Evolutionary conservation across 2,797 vertebrate species (phyloP), one percentile per base, ranked within the genome.

Genomic region (Harpagifer antarcticus): DNA sequence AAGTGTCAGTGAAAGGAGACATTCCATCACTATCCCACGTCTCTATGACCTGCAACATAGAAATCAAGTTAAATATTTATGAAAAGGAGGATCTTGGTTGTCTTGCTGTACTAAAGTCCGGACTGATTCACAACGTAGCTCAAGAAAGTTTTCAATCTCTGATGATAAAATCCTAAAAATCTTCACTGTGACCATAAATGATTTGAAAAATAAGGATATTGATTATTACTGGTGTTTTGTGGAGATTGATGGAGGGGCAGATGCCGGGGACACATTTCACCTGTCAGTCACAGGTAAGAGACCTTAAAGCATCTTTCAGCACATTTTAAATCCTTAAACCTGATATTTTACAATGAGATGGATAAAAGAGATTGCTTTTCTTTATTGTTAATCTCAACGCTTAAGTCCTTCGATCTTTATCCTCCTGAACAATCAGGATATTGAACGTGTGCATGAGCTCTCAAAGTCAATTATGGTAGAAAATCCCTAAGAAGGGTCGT

Each of bases 161-260:
- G 86, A 87, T 44, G 49, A 87, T 20, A 72, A 44, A 50, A 17
- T 0, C 0, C 42, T 49, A 53, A 48, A 1, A 5, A 68, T 84
- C 31, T 78, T 88, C 47, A 85, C 10, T 10, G 62, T 85, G 1
- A 81, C 76, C 12, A 75, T 89, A 15, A 82, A 53, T 1, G 0
- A 74, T 1, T 19, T 71, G n/a, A 33, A 1, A 0, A 0, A 0
- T n/a, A 0, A 3, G 0, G 61, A 78, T 23, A 3, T 10, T 54
- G 27, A 27, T 27, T 67, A 58, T 65, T 81, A 66, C 42, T 90
- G 83, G 84, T 90, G 88, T 69, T 3, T 0, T 69, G 85, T 88
- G 55, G 65, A 79, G 49, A 76, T 62, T 5, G 0, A 52, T 0
- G 0, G 0, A 0, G 27, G n/a, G 3, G 0, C 0, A 12, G 81